Percentiles rank a stretch among this genome's conserved stretches.
Evolutionary conservation across 2,113 vertebrate genomes (phyloP).

Genomic region (Odocoileus virginianus): DNA sequence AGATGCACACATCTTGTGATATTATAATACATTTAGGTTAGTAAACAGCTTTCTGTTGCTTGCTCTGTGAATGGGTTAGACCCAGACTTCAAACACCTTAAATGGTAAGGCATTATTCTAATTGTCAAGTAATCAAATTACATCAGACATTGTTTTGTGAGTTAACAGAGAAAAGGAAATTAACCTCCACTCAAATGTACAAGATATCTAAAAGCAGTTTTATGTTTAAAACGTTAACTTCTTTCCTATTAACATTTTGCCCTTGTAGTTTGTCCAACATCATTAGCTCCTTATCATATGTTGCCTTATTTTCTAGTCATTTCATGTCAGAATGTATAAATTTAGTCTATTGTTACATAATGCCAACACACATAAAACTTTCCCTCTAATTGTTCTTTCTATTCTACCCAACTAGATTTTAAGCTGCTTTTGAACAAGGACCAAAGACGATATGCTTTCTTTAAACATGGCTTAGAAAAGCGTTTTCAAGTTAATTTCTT

Average conservation of each 20-base stretch:
- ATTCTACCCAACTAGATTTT: neutral
- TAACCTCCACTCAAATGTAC: neutral
- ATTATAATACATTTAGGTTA: neutral
- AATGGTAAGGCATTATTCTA: neutral
- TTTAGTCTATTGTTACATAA: neutral
- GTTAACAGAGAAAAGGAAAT: neutral
- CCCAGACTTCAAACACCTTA: neutral
- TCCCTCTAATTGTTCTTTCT: neutral
- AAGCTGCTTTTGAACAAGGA: constrained; percentile 30
- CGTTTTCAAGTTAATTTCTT: neutral
- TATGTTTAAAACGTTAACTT: neutral
- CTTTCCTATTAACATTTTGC: neutral
- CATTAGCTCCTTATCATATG: neutral
- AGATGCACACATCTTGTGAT: neutral
- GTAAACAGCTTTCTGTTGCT: neutral
- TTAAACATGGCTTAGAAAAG: constrained; percentile 25
- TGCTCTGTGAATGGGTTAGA: neutral
- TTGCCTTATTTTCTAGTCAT: constrained; percentile 22
- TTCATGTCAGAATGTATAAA: constrained; percentile 7
- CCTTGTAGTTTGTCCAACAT: neutral
- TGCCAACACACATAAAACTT: neutral
- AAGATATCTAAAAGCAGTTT: neutral
- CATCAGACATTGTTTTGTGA: neutral
- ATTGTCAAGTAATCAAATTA: neutral
- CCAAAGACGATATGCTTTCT: neutral